Evolutionary conservation across 2,888 invertebrate genomes (phyloP).

Genomic region (Eudemis profundana): DNA sequence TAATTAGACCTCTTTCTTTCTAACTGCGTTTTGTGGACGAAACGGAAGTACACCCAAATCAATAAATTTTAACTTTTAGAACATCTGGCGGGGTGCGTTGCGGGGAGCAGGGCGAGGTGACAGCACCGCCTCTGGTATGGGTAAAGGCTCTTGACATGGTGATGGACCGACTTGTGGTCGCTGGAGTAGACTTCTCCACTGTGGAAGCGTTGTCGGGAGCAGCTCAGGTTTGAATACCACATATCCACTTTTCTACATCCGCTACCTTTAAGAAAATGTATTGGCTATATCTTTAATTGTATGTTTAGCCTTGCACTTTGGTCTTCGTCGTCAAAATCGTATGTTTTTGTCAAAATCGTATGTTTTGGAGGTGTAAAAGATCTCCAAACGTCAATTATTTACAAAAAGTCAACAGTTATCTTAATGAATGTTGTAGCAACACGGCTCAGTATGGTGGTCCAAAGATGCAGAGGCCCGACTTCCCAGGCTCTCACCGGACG

Average conservation of each 20-base stretch:
- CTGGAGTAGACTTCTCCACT: slow-evolving; percentile 92
- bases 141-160: slow-evolving; percentile 97
- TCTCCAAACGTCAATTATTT: too few species aligned
- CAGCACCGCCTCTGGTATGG: slow-evolving; percentile 96
- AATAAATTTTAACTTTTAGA: slow-evolving; percentile 54
- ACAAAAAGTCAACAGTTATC: too few species aligned
- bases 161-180: slow-evolving; percentile 92
- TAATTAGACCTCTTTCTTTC: too few species aligned
- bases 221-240: slow-evolving; percentile 89
- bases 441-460: slow-evolving; percentile 98
- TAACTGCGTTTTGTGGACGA: background rate
- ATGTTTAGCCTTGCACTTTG: too few species aligned
- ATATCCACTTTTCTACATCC: background rate
- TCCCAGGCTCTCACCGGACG: slow-evolving; percentile 87
- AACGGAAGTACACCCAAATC: background rate
- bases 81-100: slow-evolving; percentile 85
- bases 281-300: too few species aligned
- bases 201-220: slow-evolving; percentile 95
- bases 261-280: too few species aligned
- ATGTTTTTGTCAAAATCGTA: background rate
- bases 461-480: slow-evolving; percentile 89
- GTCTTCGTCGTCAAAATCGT: background rate
- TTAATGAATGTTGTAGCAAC: slow-evolving; percentile 92
- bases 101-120: slow-evolving; percentile 84
- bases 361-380: too few species aligned